Conservation (phyloP, 2,113 vertebrate species). For the Prionailurus viverrinus region DNA sequence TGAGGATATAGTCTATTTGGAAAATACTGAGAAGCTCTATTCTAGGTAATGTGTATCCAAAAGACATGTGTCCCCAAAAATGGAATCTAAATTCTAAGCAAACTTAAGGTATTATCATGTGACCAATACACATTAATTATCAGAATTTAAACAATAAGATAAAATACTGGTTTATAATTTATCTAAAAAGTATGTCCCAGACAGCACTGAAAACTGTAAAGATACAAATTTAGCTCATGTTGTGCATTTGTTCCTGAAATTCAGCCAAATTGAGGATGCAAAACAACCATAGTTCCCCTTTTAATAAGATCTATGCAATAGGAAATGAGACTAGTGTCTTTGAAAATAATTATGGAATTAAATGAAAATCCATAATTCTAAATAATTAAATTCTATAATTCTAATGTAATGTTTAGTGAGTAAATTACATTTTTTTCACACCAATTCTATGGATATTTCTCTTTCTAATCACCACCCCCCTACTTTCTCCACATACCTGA, state of each 20-base stretch:
- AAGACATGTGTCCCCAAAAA: background rate
- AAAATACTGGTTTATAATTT: background rate
- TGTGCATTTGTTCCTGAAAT: background rate
- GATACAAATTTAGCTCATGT: background rate
- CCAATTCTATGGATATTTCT: background rate
- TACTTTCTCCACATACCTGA: background rate
- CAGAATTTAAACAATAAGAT: background rate
- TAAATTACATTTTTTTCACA: background rate
- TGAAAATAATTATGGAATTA: background rate
- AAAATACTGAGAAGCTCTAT: background rate
- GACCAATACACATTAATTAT: background rate
- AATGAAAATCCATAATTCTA: background rate
- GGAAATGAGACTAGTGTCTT: background rate
- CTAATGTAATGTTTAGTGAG: background rate
- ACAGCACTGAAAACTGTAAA: background rate
- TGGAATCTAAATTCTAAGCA: constrained; percentile 10
- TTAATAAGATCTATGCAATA: background rate
- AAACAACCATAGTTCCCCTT: background rate
- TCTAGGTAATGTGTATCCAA: background rate
- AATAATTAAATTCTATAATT: background rate
- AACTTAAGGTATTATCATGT: background rate
- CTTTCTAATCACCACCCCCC: background rate
- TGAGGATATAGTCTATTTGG: background rate
- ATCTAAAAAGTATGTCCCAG: background rate
- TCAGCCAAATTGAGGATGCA: background rate